These are phyloP conservation scores for Cyphomyrus plagiostoma DNA, from an alignment of 2,113 vertebrate species.

Conservation along the genomic window DNA sequence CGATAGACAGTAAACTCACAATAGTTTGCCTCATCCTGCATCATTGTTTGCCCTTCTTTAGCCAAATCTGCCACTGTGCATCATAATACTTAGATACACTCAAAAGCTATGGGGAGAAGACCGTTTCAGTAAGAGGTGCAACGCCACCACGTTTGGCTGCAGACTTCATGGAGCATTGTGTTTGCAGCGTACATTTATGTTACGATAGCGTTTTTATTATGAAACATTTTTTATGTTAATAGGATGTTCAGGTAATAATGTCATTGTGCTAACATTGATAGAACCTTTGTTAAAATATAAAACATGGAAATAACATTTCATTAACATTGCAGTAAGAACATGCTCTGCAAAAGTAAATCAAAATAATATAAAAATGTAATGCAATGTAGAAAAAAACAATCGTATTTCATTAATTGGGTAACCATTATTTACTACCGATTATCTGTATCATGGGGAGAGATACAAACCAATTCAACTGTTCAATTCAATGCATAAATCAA, in stretches of 20 bases:
- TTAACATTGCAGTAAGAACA: too few species aligned
- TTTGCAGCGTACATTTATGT: too few species aligned
- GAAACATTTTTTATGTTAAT: too few species aligned
- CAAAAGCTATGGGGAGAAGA: neutral
- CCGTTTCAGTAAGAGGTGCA: neutral
- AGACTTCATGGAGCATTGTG: neutral
- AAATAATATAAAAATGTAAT: neutral
- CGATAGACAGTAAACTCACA: neutral
- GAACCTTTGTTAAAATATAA: too few species aligned
- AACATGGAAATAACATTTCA: too few species aligned
- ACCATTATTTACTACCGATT: too few species aligned
- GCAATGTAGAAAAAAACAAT: neutral
- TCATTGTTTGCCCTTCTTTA: neutral
- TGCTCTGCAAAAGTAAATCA: neutral
- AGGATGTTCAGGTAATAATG: too few species aligned
- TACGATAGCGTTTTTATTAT: too few species aligned
- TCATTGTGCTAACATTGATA: too few species aligned
- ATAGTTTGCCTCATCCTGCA: neutral
- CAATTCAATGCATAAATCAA: too few species aligned
- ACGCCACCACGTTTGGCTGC: neutral
- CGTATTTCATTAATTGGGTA: too few species aligned
- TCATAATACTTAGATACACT: neutral
- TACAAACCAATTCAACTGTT: too few species aligned
- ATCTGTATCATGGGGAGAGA: neutral
- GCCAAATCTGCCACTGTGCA: neutral